Conservation (phyloP, 2,888 invertebrate genomes). For the Xanthia togata region DNA sequence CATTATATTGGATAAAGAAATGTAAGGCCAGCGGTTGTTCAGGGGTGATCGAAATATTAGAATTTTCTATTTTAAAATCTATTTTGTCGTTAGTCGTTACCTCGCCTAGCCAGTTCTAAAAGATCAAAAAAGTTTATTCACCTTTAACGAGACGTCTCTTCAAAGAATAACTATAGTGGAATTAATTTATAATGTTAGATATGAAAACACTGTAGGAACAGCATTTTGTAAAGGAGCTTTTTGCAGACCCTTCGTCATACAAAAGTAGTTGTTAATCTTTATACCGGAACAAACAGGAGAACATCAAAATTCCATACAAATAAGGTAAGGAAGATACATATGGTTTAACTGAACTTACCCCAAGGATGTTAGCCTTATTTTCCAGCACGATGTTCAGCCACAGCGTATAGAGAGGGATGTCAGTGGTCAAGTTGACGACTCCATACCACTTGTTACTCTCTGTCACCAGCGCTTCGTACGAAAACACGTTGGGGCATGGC, state of each 20-base stretch:
- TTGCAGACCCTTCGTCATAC: not conserved
- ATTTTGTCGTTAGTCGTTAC: constrained; percentile 89
- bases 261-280: not conserved
- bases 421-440: constrained; percentile 86
- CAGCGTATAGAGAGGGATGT: constrained; percentile 89
- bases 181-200: not conserved
- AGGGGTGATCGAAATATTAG: constrained; percentile 87
- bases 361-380: constrained; percentile 88
- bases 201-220: not conserved
- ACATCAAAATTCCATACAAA: not conserved
- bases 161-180: not conserved
- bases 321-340: not conserved
- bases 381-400: constrained; percentile 90
- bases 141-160: not conserved
- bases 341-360: constrained; percentile 82
- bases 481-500: constrained; percentile 91
- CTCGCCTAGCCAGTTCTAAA: constrained; percentile 91
- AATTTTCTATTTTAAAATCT: constrained; percentile 90
- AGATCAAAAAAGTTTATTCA: constrained; percentile 21
- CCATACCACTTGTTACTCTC: constrained; percentile 91
- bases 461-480: constrained; percentile 85
- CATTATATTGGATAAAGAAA: constrained; percentile 91
- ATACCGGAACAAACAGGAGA: not conserved
- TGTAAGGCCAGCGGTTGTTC: constrained; percentile 87
- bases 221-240: not conserved